Conservation (phyloP, 35 echinoderm and acorn worm genomes). For the Apostichopus californicus region DNA sequence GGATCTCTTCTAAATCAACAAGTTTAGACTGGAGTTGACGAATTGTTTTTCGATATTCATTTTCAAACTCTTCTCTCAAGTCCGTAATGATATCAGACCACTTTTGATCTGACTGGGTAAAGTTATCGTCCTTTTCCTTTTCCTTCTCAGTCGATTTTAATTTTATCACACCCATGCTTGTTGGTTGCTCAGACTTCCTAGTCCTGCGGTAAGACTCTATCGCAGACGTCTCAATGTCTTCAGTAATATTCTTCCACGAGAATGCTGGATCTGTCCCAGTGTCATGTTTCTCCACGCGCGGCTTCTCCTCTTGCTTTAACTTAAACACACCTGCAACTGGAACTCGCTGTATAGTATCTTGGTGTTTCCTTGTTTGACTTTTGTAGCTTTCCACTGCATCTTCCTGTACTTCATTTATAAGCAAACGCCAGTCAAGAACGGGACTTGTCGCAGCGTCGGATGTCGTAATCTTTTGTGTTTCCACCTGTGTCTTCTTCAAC, state of each 20-base stretch:
- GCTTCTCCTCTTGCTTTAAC: slow-evolving; percentile 45
- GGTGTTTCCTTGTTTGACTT: not conserved
- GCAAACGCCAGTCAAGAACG: not conserved
- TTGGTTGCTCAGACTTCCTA: not conserved
- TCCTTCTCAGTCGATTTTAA: not conserved
- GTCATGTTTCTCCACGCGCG: not conserved
- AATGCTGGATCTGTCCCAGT: slow-evolving; percentile 38
- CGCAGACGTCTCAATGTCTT: slow-evolving; percentile 20
- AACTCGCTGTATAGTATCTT: not conserved
- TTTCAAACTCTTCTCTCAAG: slow-evolving; percentile 49
- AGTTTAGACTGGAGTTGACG: slow-evolving; percentile 30
- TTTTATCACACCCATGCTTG: slow-evolving; percentile 8
- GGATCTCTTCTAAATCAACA: slow-evolving; percentile 10
- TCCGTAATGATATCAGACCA: slow-evolving; percentile 46
- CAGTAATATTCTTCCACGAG: slow-evolving; percentile 10
- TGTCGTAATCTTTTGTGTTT: not conserved
- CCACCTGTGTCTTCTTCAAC: slow-evolving; percentile 19
- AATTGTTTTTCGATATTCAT: slow-evolving; percentile 48
- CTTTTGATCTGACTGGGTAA: slow-evolving; percentile 9
- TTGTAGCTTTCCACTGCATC: slow-evolving; percentile 30
- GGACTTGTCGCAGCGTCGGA: slow-evolving; percentile 1
- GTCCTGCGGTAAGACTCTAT: slow-evolving; percentile 41
- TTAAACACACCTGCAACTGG: slow-evolving; percentile 46
- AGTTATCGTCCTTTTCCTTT: slow-evolving; percentile 7
- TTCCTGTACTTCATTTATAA: slow-evolving; percentile 41